A percentile compares a stretch with the other conserved stretches of the same genome.
phyloP scores from a whole-genome alignment of 1,140 invertebrate genomes.

The Procambarus virginalis region DNA sequence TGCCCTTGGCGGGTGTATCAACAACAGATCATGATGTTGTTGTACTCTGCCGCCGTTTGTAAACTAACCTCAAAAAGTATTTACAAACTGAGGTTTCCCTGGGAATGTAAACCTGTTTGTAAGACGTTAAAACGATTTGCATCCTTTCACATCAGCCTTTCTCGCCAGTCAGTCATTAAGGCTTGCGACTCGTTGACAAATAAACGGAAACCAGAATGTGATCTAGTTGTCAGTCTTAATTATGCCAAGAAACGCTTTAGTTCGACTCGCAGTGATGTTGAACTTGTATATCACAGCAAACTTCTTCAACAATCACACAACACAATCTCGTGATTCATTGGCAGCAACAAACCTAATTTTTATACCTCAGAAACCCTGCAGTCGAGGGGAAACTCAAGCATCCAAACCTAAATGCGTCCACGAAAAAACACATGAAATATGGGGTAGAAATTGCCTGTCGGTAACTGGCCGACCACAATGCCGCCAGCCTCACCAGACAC shows the following conservation, averaged over 20 bases:
- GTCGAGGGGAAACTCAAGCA: too few relatives aligned
- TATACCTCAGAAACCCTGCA: too few relatives aligned
- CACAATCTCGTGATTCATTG: too few relatives aligned
- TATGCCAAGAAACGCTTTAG: background rate
- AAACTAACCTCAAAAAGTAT: conserved; percentile 63
- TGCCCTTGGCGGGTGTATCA: conserved; percentile 58
- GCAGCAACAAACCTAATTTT: too few relatives aligned
- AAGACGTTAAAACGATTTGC: conserved; percentile 37
- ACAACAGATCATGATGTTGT: conserved; percentile 67
- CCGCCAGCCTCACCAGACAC: background rate
- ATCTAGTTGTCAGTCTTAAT: background rate
- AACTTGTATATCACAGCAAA: too few relatives aligned
- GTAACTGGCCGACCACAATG: background rate
- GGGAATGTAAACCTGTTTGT: conserved; percentile 66
- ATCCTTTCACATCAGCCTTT: conserved; percentile 27
- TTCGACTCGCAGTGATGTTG: too few relatives aligned
- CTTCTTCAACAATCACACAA: too few relatives aligned
- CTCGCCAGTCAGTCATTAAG: conserved; percentile 27
- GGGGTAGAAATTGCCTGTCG: background rate
- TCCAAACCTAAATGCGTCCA: too few relatives aligned
- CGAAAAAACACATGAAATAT: too few relatives aligned
- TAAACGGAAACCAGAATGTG: background rate
- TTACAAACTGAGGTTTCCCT: conserved; percentile 61
- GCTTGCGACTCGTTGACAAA: conserved; percentile 20
- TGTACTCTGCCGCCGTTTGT: conserved; percentile 59